Evolutionary conservation across 2,888 invertebrate genomes (phyloP), one percentile per base, ranked within the genome.

Genomic region (Philaethria dido): DNA sequence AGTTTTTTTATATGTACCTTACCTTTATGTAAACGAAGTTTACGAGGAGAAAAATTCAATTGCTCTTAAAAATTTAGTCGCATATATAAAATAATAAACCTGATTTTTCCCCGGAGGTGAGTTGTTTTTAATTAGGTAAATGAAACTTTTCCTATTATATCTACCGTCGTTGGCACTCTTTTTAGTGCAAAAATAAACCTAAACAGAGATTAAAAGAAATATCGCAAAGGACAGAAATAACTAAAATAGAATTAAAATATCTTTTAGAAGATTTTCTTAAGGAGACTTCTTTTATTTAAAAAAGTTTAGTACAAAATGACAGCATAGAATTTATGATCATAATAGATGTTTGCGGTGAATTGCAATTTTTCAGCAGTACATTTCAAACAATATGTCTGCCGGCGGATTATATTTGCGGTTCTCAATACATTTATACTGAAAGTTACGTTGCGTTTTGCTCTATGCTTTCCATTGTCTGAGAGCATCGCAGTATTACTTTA

Each of bases 61-160:
- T 1, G 3, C 39, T 57, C 14, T 16, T 22, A 39, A 22, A 42
- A 42, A 39, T 25, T n/a, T 3, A 42, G 2, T 0, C 0, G n/a
- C 57, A 57, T n/a, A 42, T 42, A 57, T 33, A 60, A 60, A 45
- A 81, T 82, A 81, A 87, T 87, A 86, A 88, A 89, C 88, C 85
- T 81, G 80, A 80, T 85, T 84, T 80, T 83, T 85, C 82, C 83
- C 82, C 83, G 70, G 72, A 83, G 84, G 84, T 82, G 81, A 85
- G 82, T 87, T 85, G 84, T 87, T 90, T 89, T 89, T 90, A 90
- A 90, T 90, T 89, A 91, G 85, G 85, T 80, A 87, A 89, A 90
- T 89, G 88, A 87, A 89, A 89, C 85, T 89, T 89, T 85, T 29
- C 84, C 86, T 85, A 86, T 88, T 89, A 87, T 85, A 84, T 83